Percentiles rank a stretch among this genome's conserved stretches.
Conservation (phyloP, 2,113 vertebrate species). For the Coptodon rendalli region DNA sequence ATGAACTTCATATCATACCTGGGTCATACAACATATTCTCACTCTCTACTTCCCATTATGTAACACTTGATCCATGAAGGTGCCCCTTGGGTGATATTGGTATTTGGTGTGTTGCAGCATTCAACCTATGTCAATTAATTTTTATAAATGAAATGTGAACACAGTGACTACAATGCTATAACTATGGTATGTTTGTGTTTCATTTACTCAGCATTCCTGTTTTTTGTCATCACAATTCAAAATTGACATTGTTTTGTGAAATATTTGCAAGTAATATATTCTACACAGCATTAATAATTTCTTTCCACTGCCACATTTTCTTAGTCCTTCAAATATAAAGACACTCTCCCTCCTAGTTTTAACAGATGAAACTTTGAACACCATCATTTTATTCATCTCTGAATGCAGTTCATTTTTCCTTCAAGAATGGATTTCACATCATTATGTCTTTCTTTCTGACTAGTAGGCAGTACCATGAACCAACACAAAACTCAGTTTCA, state of each 20-base stretch:
- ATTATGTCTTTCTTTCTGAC: background rate
- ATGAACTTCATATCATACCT: background rate
- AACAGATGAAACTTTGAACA: background rate
- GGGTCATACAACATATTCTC: background rate
- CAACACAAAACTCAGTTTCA: background rate
- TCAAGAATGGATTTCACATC: slow-evolving; percentile 5
- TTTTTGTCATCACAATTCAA: background rate
- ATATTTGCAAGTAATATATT: background rate
- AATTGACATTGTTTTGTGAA: background rate
- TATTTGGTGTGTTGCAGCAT: background rate
- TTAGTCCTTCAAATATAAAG: background rate
- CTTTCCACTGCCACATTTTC: background rate
- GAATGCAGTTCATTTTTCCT: background rate
- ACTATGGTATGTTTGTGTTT: background rate
- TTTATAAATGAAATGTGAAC: background rate
- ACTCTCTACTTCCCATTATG: background rate
- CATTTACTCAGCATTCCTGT: background rate
- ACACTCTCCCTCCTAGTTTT: background rate
- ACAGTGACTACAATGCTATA: background rate
- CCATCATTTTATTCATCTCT: background rate
- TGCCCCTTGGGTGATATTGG: background rate
- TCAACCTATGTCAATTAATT: background rate
- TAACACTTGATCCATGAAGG: background rate
- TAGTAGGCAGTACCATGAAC: background rate
- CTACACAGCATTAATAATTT: background rate